These are phyloP conservation scores for Gnatocerus cornutus DNA, from an alignment of 2,888 invertebrate species.

Conservation along the genomic window DNA sequence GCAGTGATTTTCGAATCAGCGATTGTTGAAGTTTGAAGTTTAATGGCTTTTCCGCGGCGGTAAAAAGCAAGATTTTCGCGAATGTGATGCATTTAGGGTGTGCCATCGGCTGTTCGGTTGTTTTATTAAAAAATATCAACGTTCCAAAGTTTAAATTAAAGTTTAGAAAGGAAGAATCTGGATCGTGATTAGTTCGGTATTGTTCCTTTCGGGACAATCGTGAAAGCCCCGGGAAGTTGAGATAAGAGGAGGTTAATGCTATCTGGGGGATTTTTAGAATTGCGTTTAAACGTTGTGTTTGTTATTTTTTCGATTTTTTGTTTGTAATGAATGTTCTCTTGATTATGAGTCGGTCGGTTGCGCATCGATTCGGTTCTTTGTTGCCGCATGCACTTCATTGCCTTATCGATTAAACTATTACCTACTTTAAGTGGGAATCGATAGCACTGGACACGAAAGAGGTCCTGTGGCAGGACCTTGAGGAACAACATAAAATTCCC, in stretches of 20 bases:
- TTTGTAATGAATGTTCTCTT: background rate
- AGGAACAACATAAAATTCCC: background rate
- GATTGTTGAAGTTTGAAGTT: background rate
- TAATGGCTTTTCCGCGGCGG: too few relatives aligned
- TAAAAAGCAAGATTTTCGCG: background rate
- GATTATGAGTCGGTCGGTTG: background rate
- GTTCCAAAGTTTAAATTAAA: constrained; percentile 4
- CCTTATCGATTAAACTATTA: background rate
- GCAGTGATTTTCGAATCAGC: constrained; percentile 5
- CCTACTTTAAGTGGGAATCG: constrained; percentile 5
- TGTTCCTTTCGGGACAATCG: constrained; percentile 10
- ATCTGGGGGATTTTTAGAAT: constrained; percentile 4
- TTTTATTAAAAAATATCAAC: constrained; percentile 10
- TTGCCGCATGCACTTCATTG: background rate
- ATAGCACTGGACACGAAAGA: background rate
- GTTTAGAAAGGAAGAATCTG: constrained; percentile 2
- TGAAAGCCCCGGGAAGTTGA: background rate
- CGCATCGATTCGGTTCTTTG: background rate
- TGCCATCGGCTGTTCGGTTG: background rate
- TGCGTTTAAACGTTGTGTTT: constrained; percentile 8
- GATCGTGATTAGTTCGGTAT: constrained; percentile 12
- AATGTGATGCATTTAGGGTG: background rate
- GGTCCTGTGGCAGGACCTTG: background rate
- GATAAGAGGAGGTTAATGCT: constrained; percentile 9
- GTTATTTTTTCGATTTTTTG: background rate